Percentiles rank a stretch among this genome's conserved stretches.
These are phyloP conservation scores for Polyergus mexicanus DNA, from an alignment of 1,140 invertebrate genomes.

Conservation along the genomic window DNA sequence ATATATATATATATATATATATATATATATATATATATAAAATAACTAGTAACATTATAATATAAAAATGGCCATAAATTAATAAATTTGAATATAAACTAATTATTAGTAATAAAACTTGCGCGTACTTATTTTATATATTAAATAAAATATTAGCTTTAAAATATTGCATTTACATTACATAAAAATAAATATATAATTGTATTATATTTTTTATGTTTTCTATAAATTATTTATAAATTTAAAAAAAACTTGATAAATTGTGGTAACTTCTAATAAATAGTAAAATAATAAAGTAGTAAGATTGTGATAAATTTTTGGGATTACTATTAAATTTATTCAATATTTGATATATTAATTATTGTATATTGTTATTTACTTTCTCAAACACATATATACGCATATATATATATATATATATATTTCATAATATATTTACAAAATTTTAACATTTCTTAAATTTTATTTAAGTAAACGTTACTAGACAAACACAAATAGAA, in stretches of 20 bases:
- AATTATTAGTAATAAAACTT: neutral
- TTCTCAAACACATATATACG: too few species aligned
- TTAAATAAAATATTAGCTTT: constrained; percentile 14
- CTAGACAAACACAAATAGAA: neutral
- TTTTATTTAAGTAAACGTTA: constrained; percentile 16
- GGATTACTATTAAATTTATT: neutral
- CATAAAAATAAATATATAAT: neutral
- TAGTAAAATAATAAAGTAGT: too few species aligned
- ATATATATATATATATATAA: too few species aligned
- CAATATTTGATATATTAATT: neutral
- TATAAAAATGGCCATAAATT: too few species aligned
- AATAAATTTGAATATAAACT: constrained; percentile 23
- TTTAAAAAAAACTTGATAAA: neutral
- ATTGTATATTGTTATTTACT: neutral
- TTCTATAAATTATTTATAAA: constrained; percentile 16
- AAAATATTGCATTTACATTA: neutral
- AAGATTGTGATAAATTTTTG: neutral
- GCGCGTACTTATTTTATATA: neutral
- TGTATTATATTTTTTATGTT: neutral
- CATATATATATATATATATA: too few species aligned
- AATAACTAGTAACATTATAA: neutral
- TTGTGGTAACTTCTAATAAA: too few species aligned
- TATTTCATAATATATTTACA: constrained; percentile 20
- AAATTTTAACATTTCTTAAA: neutral
- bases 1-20: too few species aligned